Evolutionary conservation across 2,113 vertebrate genomes (phyloP), one percentile per base, ranked within the genome.

Genomic region (Cyprinodon variegatus): DNA sequence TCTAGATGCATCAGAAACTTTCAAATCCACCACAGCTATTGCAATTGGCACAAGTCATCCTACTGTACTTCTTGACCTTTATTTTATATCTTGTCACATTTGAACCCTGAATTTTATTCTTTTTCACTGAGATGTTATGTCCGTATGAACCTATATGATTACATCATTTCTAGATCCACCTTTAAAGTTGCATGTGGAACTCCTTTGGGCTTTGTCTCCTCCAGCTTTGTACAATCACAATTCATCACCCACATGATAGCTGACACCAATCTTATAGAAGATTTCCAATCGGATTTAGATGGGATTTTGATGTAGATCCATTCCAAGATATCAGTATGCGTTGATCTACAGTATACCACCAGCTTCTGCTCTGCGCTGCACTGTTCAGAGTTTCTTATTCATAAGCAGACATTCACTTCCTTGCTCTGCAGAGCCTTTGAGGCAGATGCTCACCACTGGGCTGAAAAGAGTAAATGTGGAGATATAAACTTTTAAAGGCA

Each of bases 341-440:
- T 29, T 29, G 29, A 29, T 29, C 29, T 29, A 29, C 29, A 29
- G 29, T 29, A 29, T 53, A 53, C 4, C 5, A 2, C 15, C 29
- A 29, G 29, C 29, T 1, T 29, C 29, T 29, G 29, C 29, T 29
- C 43, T 45, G 9, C 43, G 9, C 43, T 45, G 43, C 43, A 45
- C 43, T 45, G 43, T 53, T 53, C 53, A 77, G 66, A 66, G 80
- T 79, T 80, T 57, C 7, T n/a, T 78, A 82, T 86, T 76, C 83
- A 72, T 4, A 12, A 66, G 66, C 72, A 74, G 78, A 83, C 82
- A 57, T 57, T 57, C 7, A n/a, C 17, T 57, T 57, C 50, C n/a
- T 57, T 9, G 81, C 85, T 80, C 72, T 57, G 1, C 2, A 2
- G 17, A n/a, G 66, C 66, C 78, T 88, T 67, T 73, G 1, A 64